phyloP scores from a whole-genome alignment of 2,113 vertebrate genomes.

The Suricata suricatta region DNA sequence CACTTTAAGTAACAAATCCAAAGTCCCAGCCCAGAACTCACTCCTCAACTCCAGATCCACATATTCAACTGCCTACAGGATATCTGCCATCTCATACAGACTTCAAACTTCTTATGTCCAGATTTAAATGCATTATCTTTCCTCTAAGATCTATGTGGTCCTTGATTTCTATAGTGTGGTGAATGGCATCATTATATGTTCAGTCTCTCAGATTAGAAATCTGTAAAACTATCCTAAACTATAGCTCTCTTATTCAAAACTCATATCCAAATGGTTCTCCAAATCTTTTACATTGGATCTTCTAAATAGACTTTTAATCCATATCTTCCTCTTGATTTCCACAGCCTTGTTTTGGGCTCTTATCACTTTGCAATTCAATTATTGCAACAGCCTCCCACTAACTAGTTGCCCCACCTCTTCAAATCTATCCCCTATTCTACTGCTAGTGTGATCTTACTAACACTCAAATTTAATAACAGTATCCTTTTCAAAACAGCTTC shows the following conservation, averaged over 20 bases:
- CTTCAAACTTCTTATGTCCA: neutral
- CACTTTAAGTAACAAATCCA: neutral
- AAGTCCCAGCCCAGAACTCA: neutral
- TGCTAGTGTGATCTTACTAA: neutral
- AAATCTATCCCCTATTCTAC: neutral
- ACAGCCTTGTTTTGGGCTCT: neutral
- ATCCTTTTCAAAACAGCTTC: neutral
- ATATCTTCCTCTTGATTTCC: neutral
- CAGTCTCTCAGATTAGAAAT: neutral
- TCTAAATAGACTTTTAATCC: neutral
- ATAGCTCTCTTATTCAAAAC: neutral
- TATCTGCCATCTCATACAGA: neutral
- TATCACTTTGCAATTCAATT: neutral
- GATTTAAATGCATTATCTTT: neutral
- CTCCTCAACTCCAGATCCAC: neutral
- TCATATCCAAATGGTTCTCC: neutral
- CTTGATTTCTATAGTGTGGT: neutral
- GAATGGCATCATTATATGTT: neutral
- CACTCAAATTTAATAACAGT: neutral
- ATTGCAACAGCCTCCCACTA: neutral
- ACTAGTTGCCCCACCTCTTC: neutral
- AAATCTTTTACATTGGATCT: neutral
- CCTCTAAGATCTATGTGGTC: neutral
- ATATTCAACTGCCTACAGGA: neutral
- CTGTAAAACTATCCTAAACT: neutral